Conservation (phyloP, 1,140 invertebrate genomes). For the Armadillidium nasatum region DNA sequence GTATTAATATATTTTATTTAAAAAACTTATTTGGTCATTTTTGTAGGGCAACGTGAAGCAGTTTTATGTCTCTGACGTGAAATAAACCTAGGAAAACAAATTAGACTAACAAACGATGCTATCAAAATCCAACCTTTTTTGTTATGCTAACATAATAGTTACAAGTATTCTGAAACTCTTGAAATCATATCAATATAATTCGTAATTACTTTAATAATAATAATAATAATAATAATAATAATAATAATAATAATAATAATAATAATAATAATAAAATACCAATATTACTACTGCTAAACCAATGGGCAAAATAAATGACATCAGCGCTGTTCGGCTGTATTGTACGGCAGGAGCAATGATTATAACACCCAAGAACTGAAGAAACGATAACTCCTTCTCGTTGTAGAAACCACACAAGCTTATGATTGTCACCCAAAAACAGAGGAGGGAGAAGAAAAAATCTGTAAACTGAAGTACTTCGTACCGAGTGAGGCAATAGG, state of each 20-base stretch:
- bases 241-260: background rate
- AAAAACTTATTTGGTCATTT: no score
- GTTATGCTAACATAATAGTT: no score
- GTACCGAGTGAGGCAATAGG: slow-evolving; percentile 37
- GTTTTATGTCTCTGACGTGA: no score
- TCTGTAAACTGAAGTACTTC: slow-evolving; percentile 79
- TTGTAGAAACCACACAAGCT: slow-evolving; percentile 69
- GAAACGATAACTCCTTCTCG: slow-evolving; percentile 59
- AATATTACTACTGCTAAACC: slow-evolving; percentile 61
- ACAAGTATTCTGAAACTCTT: no score
- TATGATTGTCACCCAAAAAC: slow-evolving; percentile 83
- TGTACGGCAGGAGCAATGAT: slow-evolving; percentile 73
- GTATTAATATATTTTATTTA: no score
- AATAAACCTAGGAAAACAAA: no score
- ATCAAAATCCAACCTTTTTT: no score
- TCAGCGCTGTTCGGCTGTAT: slow-evolving; percentile 72
- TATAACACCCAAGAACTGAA: slow-evolving; percentile 73
- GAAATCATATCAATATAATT: background rate
- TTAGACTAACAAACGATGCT: no score
- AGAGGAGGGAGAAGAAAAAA: slow-evolving; percentile 79
- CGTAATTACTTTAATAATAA: background rate
- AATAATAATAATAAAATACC: slow-evolving; percentile 30
- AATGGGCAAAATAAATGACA: slow-evolving; percentile 71
- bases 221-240: background rate
- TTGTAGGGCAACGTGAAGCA: background rate